Percentiles rank a stretch among this genome's conserved stretches.
phyloP scores from a whole-genome alignment of 2,888 invertebrate species.

The Scelioninae gen. 1 region DNA sequence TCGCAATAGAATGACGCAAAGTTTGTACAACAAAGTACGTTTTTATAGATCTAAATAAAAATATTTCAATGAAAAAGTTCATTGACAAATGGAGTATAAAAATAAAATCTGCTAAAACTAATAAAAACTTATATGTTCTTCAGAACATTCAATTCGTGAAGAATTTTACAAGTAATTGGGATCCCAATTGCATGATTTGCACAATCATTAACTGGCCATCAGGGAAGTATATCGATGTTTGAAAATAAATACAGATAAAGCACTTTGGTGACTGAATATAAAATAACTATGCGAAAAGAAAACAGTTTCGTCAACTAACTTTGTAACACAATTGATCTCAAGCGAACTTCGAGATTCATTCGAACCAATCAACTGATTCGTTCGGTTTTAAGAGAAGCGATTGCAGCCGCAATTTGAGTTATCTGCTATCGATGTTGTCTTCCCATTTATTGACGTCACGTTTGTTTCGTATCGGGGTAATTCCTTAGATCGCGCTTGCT shows the following conservation, averaged over 20 bases:
- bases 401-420: slow-evolving; percentile 87
- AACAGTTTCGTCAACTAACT: slow-evolving; percentile 63
- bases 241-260: slow-evolving; percentile 66
- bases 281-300: slow-evolving; percentile 63
- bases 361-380: slow-evolving; percentile 48
- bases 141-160: too few relatives aligned
- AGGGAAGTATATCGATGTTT: neutral
- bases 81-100: too few relatives aligned
- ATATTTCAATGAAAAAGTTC: too few relatives aligned
- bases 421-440: slow-evolving; percentile 89
- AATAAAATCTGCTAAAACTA: too few relatives aligned
- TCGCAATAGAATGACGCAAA: too few relatives aligned
- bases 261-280: slow-evolving; percentile 71
- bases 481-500: slow-evolving; percentile 95
- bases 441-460: slow-evolving; percentile 89
- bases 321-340: slow-evolving; percentile 49
- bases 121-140: too few relatives aligned
- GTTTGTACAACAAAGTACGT: too few relatives aligned
- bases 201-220: too few relatives aligned
- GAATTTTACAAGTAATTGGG: too few relatives aligned
- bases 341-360: slow-evolving; percentile 42
- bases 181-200: too few relatives aligned
- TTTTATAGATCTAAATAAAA: too few relatives aligned
- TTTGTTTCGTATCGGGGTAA: slow-evolving; percentile 90
- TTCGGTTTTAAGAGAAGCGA: slow-evolving; percentile 80